These are phyloP conservation scores for Scalopus aquaticus DNA, from an alignment of 2,113 vertebrate species.

Conservation along the genomic window DNA sequence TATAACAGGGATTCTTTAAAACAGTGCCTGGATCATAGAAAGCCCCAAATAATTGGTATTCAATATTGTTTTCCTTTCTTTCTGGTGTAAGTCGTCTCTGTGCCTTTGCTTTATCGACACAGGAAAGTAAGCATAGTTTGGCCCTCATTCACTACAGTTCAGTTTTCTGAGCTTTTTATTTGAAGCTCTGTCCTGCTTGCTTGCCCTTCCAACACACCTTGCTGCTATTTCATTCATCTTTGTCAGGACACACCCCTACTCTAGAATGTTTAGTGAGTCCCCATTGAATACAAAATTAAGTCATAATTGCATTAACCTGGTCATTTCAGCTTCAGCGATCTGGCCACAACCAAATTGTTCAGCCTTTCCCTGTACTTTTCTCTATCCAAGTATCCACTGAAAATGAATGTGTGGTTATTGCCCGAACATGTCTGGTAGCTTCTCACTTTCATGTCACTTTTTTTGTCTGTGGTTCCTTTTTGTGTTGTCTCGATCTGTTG, in stretches of 20 bases:
- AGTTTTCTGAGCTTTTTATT: neutral
- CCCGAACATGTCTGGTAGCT: neutral
- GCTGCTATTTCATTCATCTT: neutral
- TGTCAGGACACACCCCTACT: neutral
- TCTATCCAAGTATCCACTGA: neutral
- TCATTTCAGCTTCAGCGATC: neutral
- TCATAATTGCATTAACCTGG: neutral
- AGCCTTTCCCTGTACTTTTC: neutral
- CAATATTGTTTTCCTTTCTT: neutral
- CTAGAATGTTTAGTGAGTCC: neutral
- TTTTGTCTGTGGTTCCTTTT: neutral
- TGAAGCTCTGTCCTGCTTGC: neutral
- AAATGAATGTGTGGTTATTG: neutral
- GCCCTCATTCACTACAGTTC: neutral
- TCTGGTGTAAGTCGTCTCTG: neutral
- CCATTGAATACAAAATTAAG: neutral
- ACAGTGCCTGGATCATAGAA: neutral
- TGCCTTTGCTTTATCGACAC: neutral
- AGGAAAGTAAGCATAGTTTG: neutral
- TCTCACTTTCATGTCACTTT: neutral
- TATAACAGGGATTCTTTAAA: neutral
- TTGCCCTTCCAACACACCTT: neutral
- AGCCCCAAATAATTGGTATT: neutral
- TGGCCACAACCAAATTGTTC: neutral
- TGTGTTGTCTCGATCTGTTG: neutral